Evolutionary conservation across 2,888 invertebrate species (phyloP).

Genomic region (Endomychus coccineus): DNA sequence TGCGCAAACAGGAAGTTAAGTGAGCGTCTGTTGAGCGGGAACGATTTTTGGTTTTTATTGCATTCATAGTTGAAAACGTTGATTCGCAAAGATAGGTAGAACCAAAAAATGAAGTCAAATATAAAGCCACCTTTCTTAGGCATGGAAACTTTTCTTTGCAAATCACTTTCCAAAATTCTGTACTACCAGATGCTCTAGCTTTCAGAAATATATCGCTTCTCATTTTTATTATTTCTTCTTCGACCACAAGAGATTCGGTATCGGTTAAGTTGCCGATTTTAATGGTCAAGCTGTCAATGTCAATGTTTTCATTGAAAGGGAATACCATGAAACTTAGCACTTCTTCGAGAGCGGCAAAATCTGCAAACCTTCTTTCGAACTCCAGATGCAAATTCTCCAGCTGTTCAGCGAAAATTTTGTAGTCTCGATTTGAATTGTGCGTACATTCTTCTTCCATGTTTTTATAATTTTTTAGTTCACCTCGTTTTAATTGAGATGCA

Average conservation of each 20-base stretch:
- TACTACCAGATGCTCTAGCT: constrained; percentile 2
- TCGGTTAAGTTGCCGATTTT: too few species aligned
- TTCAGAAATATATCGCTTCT: constrained; percentile 6
- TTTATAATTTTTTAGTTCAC: constrained; percentile 3
- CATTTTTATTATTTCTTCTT: constrained; percentile 3
- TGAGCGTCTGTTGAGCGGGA: constrained; percentile 8
- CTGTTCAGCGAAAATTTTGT: too few species aligned
- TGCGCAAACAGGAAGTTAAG: constrained; percentile 6
- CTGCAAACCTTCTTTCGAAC: neutral
- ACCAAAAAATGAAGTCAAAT: constrained; percentile 9
- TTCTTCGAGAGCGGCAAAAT: neutral
- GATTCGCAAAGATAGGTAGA: constrained; percentile 10
- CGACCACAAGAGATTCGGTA: too few species aligned
- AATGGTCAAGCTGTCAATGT: constrained; percentile 1
- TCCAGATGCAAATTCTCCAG: too few species aligned
- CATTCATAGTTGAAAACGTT: constrained; percentile 10
- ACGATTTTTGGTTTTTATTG: constrained; percentile 8
- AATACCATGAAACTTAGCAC: constrained; percentile 3
- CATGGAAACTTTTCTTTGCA: constrained; percentile 5
- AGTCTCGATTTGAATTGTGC: too few species aligned
- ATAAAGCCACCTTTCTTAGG: constrained; percentile 1
- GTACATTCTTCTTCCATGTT: too few species aligned
- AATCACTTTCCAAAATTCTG: constrained; percentile 5
- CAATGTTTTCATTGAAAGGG: constrained; percentile 1
- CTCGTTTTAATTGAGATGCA: constrained; percentile 5